Evolutionary conservation across 2,797 vertebrate species (phyloP), one percentile per base, ranked within the genome.

Genomic region (Botia kubotai): DNA sequence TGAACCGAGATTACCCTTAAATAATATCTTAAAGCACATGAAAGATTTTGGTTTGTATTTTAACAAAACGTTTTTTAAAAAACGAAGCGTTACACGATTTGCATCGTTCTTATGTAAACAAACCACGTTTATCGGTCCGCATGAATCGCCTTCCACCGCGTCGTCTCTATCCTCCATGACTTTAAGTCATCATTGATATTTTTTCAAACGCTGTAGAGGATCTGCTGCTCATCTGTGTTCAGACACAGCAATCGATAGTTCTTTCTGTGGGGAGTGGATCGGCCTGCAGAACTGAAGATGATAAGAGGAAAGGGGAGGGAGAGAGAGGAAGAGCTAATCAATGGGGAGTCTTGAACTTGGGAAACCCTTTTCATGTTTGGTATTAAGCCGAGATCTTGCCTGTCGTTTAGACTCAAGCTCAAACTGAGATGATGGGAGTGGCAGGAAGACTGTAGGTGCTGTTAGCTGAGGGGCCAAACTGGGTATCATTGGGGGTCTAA

Each of bases 331-430:
- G 81, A 79, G 66, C 72, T 83, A 89, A 93, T 92, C 92, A 90
- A 84, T 88, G 23, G 72, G 19, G 87, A 93, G 89, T 89, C 93
- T 86, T 95, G 89, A 92, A 91, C 88, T 92, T 92, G 80, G 89
- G 91, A 90, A 90, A 86, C 88, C 86, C 86, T 90, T 89, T 91
- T 91, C 92, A 91, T 93, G 91, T 93, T 94, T 93, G 91, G 88
- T 93, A 93, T 93, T 94, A 92, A 93, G 84, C 85, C 79, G 77
- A 83, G 86, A 91, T 86, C 85, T 86, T 80, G 83, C 78, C 87
- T 76, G 72, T 91, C 84, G 86, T 88, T 90, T 60, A 87, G 67
- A 62, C 84, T 66, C 39, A 0, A 19, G 84, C 76, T 75, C 77
- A 80, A 77, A 87, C 82, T 80, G 26, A 43, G 77, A 84, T 74